Evolutionary conservation across 2,113 vertebrate species (phyloP).

Genomic region (Parus major): DNA sequence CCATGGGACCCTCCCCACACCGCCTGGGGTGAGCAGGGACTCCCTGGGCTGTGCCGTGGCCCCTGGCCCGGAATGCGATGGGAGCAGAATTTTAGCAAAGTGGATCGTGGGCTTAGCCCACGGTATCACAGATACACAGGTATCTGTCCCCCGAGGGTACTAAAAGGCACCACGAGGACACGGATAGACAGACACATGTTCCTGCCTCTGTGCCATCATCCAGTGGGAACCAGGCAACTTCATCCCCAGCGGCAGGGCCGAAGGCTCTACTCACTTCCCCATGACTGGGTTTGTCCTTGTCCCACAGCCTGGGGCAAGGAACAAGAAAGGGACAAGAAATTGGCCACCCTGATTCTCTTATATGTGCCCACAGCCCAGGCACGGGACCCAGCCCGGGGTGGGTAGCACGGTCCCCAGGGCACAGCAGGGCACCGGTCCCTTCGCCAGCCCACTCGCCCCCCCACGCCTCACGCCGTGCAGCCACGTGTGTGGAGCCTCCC

Average conservation of each 20-base stretch:
- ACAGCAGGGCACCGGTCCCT: no score
- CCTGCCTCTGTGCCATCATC: neutral
- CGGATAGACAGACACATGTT: rapidly evolving
- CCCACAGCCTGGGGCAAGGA: neutral
- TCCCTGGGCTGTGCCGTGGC: neutral
- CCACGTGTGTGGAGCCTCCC: neutral
- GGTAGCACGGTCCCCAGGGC: neutral
- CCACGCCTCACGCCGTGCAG: neutral
- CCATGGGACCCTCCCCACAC: no score
- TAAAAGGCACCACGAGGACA: rapidly evolving
- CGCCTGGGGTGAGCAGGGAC: no score
- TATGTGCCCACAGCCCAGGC: neutral
- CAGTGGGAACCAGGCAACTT: neutral
- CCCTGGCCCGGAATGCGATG: rapidly evolving
- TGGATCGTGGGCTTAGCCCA: neutral
- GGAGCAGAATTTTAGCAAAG: neutral
- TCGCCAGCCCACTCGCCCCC: neutral
- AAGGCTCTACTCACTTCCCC: rapidly evolving
- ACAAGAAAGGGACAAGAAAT: neutral
- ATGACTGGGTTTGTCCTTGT: neutral
- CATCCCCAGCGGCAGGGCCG: neutral
- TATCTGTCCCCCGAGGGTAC: neutral
- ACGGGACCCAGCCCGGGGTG: rapidly evolving
- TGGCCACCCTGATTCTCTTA: rapidly evolving
- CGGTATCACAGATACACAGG: neutral